Evolutionary conservation across 2,888 invertebrate species (phyloP).

Genomic region (Pseudolycoriella hygida): DNA sequence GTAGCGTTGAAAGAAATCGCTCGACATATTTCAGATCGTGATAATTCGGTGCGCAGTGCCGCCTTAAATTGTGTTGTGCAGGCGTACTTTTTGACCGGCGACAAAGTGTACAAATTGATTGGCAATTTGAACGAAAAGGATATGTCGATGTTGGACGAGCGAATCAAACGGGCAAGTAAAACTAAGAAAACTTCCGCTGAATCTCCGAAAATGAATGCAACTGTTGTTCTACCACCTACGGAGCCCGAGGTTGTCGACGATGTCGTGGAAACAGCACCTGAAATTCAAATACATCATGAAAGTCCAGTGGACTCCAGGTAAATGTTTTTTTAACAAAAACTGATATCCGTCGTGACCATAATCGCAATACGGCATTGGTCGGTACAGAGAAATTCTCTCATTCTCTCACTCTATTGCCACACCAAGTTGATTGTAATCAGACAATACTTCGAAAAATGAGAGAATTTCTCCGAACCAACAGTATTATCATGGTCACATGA

Average conservation of each 20-base stretch:
- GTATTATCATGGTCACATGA: too few species aligned
- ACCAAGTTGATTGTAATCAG: too few species aligned
- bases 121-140: constrained; percentile 92
- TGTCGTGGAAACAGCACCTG: constrained; percentile 24
- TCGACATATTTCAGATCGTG: constrained; percentile 86
- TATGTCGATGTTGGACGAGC: constrained; percentile 80
- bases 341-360: too few species aligned
- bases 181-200: constrained; percentile 33
- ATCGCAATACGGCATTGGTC: too few species aligned
- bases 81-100: constrained; percentile 80
- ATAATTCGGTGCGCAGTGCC: constrained; percentile 88
- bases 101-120: constrained; percentile 74
- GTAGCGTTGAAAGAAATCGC: constrained; percentile 72
- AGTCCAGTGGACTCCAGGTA: not conserved
- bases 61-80: constrained; percentile 87
- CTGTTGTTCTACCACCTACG: constrained; percentile 25
- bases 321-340: not conserved
- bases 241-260: constrained; percentile 24
- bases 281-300: constrained; percentile 9
- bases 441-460: too few species aligned
- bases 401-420: too few species aligned
- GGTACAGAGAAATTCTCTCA: too few species aligned
- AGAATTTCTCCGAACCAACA: too few species aligned
- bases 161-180: constrained; percentile 80
- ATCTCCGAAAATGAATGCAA: constrained; percentile 19